Evolutionary conservation across 1,140 invertebrate species (phyloP).

Genomic region (Bombus confusus): DNA sequence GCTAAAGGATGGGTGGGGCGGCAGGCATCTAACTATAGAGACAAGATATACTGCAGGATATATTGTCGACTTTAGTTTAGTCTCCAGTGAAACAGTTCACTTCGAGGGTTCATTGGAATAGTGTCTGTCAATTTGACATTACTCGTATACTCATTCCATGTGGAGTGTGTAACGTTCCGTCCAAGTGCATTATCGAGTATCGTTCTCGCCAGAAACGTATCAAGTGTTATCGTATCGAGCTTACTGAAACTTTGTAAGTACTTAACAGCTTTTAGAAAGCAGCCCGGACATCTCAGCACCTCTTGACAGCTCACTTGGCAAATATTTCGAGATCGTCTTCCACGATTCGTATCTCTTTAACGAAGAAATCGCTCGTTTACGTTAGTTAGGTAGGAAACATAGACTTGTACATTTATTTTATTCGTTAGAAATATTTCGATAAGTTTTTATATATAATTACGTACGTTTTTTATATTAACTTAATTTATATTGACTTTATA

Average conservation of each 20-base stretch:
- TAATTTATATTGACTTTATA: too few relatives aligned
- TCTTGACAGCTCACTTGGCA: background rate
- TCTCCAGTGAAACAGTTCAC: slow-evolving; percentile 79
- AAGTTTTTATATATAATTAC: background rate
- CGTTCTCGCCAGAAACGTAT: background rate
- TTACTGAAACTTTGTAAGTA: background rate
- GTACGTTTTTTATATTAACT: too few relatives aligned
- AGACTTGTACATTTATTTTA: background rate
- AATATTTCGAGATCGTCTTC: background rate
- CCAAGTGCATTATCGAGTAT: slow-evolving; percentile 43
- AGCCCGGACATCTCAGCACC: background rate
- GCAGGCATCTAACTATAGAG: slow-evolving; percentile 81
- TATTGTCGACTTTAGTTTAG: slow-evolving; percentile 75
- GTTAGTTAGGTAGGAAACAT: too few relatives aligned
- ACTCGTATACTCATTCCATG: slow-evolving; percentile 33
- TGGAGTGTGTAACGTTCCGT: slow-evolving; percentile 12
- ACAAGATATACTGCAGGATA: slow-evolving; percentile 74
- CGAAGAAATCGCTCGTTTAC: too few relatives aligned
- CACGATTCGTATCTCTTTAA: too few relatives aligned
- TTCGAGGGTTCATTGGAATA: slow-evolving; percentile 77
- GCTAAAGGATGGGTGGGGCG: slow-evolving; percentile 68
- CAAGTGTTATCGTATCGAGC: background rate
- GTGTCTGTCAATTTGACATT: slow-evolving; percentile 65
- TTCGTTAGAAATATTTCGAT: background rate
- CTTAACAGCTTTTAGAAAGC: too few relatives aligned